Evolutionary conservation across 2,888 invertebrate species (phyloP).

Genomic region (Pterostichus niger): DNA sequence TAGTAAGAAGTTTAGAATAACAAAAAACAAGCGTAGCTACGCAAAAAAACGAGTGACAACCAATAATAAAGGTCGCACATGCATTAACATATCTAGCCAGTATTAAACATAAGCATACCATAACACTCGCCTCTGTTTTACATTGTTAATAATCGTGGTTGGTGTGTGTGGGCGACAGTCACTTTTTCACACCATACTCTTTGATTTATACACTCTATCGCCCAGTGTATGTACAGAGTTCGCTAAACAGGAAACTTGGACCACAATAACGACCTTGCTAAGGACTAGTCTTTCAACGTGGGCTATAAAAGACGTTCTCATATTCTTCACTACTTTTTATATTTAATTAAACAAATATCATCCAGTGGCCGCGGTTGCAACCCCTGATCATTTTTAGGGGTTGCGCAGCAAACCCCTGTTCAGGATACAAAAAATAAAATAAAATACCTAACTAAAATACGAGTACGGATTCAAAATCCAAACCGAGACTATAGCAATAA

Average conservation of each 20-base stretch:
- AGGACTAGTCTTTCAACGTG: constrained; percentile 15
- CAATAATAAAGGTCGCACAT: constrained; percentile 49
- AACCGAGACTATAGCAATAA: no score
- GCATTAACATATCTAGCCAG: constrained; percentile 36
- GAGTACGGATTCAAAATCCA: no score
- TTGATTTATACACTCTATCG: constrained; percentile 25
- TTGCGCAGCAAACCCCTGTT: no score
- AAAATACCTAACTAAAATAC: no score
- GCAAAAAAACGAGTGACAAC: constrained; percentile 38
- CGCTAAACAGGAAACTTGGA: constrained; percentile 23
- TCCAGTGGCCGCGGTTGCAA: no score
- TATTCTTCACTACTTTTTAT: background rate
- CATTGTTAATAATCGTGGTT: constrained; percentile 40
- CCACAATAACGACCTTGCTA: constrained; percentile 36
- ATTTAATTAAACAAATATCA: background rate
- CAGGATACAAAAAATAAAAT: no score
- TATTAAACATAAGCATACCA: constrained; percentile 26
- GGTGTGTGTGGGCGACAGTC: constrained; percentile 19
- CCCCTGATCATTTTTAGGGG: no score
- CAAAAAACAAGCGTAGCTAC: constrained; percentile 22
- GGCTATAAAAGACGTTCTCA: background rate
- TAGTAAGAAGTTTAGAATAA: constrained; percentile 32
- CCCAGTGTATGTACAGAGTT: background rate
- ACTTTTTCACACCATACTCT: constrained; percentile 24
- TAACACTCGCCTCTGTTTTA: constrained; percentile 53